Conservation (phyloP, 2,797 vertebrate species). For the Eulemur rubriventer region DNA sequence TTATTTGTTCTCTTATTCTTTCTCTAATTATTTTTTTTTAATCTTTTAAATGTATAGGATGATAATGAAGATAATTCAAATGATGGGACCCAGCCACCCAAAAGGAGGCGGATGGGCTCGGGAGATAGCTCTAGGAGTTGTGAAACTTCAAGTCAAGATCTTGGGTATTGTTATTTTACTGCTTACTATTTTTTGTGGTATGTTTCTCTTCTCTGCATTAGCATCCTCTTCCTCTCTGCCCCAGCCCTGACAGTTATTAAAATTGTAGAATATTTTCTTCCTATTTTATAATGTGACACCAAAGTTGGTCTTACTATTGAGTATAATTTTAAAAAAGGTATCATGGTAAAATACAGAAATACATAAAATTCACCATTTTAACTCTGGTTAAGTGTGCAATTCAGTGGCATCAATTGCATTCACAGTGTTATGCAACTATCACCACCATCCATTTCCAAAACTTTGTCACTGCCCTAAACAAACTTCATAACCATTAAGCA, state of each 20-base stretch:
- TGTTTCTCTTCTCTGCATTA: neutral
- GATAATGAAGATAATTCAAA: conserved; percentile 96
- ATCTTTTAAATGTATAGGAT: conserved; percentile 85
- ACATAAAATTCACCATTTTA: neutral
- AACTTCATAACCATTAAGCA: fast-evolving
- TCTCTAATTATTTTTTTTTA: neutral
- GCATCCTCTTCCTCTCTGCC: too few relatives aligned
- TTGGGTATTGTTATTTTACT: conserved; percentile 85
- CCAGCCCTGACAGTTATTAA: neutral
- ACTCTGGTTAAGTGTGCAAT: neutral
- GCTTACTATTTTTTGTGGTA: neutral
- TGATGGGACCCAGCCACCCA: conserved; percentile 95
- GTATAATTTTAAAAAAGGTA: neutral
- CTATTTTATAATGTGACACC: neutral
- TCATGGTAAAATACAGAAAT: neutral
- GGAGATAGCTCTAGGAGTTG: conserved; percentile 97
- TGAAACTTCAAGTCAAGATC: conserved; percentile 95
- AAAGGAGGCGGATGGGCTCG: conserved; percentile 95
- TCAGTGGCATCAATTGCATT: neutral
- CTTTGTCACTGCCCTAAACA: neutral
- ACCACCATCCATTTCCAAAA: too few relatives aligned
- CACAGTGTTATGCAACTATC: fast-evolving
- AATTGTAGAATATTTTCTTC: neutral
- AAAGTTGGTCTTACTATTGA: neutral
- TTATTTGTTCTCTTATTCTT: neutral